Evolutionary conservation across 2,888 invertebrate species (phyloP), one percentile per base, ranked within the genome.

Genomic region (Nomada hirtipes): DNA sequence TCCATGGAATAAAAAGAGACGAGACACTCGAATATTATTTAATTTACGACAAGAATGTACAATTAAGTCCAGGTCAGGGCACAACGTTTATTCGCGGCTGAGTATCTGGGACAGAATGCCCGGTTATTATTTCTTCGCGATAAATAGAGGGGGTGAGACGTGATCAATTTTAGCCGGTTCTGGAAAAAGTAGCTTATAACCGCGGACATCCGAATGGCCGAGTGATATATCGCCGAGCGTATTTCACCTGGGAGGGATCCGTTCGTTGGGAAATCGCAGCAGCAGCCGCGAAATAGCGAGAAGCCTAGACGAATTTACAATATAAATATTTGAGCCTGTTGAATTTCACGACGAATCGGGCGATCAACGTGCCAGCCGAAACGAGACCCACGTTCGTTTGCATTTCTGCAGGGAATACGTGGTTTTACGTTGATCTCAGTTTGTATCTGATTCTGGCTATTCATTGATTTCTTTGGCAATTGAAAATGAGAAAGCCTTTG

Each of bases 321-420:
- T 83, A 85, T 86, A 85, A 86, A 85, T 85, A 85, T 85, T 86
- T 86, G 80, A 80, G 72, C 59, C 79, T 42, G 72, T 23, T 74
- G 82, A 70, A 80, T 84, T 83, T 83, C 78, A 65, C 67, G 75
- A n/a, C 55, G 71, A 50, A 64, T 76, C 50, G 53, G 50, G 64
- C 52, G 81, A 69, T 60, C 20, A 55, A 53, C 71, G 61, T 65
- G 42, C 60, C 13, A 18, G 47, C 20, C n/a, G 73, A 65, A 77
- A 69, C 63, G 68, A 53, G 20, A 44, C 18, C 60, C 74, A 36
- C 57, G 65, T 73, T 72, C 55, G 71, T 80, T 72, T 77, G 53
- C 77, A 20, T 55, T 75, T 23, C 61, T 23, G 64, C 13, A 15
- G n/a, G 29, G 57, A 23, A 36, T 18, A 71, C 60, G 60, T 52